These are phyloP conservation scores for Scalopus aquaticus DNA, from an alignment of 2,113 vertebrate genomes.

Conservation along the genomic window DNA sequence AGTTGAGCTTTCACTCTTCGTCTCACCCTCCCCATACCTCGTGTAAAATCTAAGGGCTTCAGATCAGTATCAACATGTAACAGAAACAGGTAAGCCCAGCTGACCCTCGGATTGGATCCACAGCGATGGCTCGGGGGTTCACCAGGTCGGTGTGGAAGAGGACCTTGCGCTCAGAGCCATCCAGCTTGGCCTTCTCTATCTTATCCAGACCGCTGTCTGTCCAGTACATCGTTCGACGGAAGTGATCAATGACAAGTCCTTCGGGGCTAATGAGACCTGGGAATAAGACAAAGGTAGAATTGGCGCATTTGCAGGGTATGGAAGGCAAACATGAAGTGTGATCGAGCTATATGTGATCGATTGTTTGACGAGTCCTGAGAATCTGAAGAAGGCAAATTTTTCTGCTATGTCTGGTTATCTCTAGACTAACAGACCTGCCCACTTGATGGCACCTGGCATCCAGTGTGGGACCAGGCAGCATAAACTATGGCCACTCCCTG, in stretches of 20 bases:
- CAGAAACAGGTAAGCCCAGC: not conserved
- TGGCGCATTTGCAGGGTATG: not conserved
- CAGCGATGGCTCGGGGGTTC: constrained; percentile 95
- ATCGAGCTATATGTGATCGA: not conserved
- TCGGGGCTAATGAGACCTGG: constrained; percentile 96
- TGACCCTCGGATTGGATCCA: constrained; percentile 94
- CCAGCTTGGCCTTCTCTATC: constrained; percentile 92
- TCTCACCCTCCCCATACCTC: not conserved
- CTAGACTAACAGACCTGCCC: not conserved
- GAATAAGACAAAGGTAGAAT: not conserved
- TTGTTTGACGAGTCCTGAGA: not conserved
- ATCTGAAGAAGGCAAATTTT: not conserved
- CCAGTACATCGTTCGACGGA: constrained; percentile 93
- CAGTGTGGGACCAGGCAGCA: not conserved
- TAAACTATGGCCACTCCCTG: not conserved
- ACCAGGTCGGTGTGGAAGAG: constrained; percentile 93
- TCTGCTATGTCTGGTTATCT: not conserved
- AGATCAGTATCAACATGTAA: not conserved
- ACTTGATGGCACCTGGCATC: not conserved
- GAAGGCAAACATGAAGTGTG: not conserved
- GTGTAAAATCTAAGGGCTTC: not conserved
- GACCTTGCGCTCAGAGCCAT: constrained; percentile 89
- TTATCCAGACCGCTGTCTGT: constrained; percentile 94
- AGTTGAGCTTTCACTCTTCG: not conserved
- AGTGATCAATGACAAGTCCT: constrained; percentile 92